Percentiles rank a stretch among this genome's conserved stretches.
Conservation (phyloP, 2,797 vertebrate genomes). For the Thaleichthys pacificus region DNA sequence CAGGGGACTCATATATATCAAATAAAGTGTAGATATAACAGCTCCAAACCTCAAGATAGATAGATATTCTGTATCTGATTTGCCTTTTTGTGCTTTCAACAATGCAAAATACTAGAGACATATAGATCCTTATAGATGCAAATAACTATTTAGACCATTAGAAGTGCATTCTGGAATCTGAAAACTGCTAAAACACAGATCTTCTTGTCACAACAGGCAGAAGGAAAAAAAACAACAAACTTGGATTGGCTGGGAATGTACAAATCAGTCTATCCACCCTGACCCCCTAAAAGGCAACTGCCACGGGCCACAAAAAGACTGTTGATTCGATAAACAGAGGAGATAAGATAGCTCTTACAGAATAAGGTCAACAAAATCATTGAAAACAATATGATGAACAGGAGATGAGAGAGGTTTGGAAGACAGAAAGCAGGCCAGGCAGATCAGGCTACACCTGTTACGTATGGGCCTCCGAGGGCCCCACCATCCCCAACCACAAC, state of each 20-base stretch:
- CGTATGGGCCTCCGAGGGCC: neutral
- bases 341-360: neutral
- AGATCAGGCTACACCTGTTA: constrained; percentile 6
- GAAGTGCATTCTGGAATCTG: neutral
- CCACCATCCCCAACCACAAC: neutral
- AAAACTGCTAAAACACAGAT: neutral
- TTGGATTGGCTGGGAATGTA: neutral
- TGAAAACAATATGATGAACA: neutral
- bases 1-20: neutral
- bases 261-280: neutral
- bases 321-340: neutral
- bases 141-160: neutral
- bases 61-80: neutral
- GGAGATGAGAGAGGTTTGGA: neutral
- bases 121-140: neutral
- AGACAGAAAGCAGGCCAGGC: constrained; percentile 25
- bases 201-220: neutral
- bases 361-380: neutral
- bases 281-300: too few relatives aligned
- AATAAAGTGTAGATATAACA: neutral
- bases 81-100: neutral
- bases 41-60: too few relatives aligned
- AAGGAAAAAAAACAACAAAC: neutral
- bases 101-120: neutral
- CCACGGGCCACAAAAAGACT: neutral